These are phyloP conservation scores for Drosophila infuscata DNA, from an alignment of 2,888 invertebrate genomes.

Conservation along the genomic window DNA sequence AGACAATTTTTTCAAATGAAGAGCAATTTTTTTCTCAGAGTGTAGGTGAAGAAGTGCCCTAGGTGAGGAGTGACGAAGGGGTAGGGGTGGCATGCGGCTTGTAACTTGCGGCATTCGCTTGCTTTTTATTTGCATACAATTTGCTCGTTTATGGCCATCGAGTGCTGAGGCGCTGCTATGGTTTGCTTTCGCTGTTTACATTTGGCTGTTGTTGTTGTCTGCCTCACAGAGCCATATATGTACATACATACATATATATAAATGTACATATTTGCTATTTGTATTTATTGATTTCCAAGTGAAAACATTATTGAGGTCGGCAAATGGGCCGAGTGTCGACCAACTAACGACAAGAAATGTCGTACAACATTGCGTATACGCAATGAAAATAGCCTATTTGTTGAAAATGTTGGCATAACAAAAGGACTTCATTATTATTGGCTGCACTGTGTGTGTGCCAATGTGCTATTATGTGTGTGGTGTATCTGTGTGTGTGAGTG, in stretches of 20 bases:
- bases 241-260: not conserved
- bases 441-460: slow-evolving; percentile 51
- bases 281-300: slow-evolving; percentile 78
- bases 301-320: slow-evolving; percentile 77
- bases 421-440: slow-evolving; percentile 80
- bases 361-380: slow-evolving; percentile 57
- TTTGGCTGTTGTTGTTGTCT: slow-evolving; percentile 11
- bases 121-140: slow-evolving; percentile 76
- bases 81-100: slow-evolving; percentile 34
- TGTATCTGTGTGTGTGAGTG: slow-evolving; percentile 16
- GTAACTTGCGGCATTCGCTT: slow-evolving; percentile 53
- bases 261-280: slow-evolving; percentile 66
- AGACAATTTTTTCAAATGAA: not conserved
- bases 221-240: not conserved
- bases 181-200: slow-evolving; percentile 24
- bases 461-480: slow-evolving; percentile 6
- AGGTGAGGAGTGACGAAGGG: slow-evolving; percentile 13
- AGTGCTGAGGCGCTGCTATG: slow-evolving; percentile 32
- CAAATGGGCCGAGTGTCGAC: slow-evolving; percentile 31
- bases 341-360: slow-evolving; percentile 5
- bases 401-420: slow-evolving; percentile 69
- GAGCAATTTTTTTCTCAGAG: not conserved
- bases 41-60: not conserved
- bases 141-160: slow-evolving; percentile 68
- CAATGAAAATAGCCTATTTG: slow-evolving; percentile 64